Percentiles rank a stretch among this genome's conserved stretches.
phyloP scores from a whole-genome alignment of 2,797 vertebrate genomes.

The Falco peregrinus region DNA sequence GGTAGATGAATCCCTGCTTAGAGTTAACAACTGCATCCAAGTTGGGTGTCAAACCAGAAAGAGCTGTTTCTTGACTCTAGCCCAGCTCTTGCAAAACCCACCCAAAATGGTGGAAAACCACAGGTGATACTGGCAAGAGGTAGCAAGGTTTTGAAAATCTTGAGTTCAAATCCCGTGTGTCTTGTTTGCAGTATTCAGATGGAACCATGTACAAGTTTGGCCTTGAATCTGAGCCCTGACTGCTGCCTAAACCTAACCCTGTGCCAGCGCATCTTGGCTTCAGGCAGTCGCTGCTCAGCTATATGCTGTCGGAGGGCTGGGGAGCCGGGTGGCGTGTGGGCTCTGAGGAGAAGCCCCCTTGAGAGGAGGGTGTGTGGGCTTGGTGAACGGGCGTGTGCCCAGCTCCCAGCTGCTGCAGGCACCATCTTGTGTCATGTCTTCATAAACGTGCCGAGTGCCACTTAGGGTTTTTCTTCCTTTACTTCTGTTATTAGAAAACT shows the following conservation, averaged over 20 bases:
- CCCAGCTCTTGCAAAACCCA: not conserved
- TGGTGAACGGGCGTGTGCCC: not conserved
- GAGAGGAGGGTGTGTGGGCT: not conserved
- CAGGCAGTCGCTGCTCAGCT: fast-evolving
- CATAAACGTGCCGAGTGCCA: fast-evolving
- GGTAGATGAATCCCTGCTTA: conserved; percentile 4
- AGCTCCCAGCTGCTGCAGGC: not conserved
- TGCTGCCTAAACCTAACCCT: not conserved
- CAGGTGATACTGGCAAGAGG: not conserved
- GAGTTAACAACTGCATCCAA: conserved; percentile 23
- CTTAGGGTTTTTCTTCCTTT: not conserved
- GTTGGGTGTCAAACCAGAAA: conserved; percentile 9
- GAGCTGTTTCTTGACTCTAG: not conserved
- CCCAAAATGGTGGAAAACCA: not conserved
- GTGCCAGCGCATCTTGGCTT: not conserved
- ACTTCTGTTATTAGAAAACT: not conserved
- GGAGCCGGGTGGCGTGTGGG: fast-evolving
- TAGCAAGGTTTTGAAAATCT: not conserved
- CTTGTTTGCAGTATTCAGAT: not conserved
- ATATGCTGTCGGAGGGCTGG: not conserved
- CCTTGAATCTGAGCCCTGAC: not conserved
- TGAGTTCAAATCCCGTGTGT: fast-evolving
- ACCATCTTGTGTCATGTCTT: fast-evolving
- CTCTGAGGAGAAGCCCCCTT: not conserved
- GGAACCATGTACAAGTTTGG: not conserved